Evolutionary conservation across 2,888 invertebrate genomes (phyloP).

Genomic region (Ypsolopha scabrella): DNA sequence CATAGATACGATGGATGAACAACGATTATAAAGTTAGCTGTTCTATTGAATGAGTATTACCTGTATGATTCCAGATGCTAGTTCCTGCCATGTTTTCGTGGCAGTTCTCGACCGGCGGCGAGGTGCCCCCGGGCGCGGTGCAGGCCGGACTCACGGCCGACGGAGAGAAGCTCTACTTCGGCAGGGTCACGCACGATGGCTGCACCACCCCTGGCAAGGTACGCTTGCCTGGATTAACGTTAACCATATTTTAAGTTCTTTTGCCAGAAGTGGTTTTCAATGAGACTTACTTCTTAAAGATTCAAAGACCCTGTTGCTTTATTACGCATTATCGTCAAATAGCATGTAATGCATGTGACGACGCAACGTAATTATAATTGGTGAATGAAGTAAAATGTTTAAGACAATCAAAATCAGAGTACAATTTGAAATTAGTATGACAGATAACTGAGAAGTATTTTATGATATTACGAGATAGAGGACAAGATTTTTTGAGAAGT

Average conservation of each 20-base stretch:
- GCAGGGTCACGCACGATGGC: constrained; percentile 75
- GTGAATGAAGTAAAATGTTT: not conserved
- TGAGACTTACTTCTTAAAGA: no score
- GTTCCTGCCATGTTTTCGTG: constrained; percentile 74
- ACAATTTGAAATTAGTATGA: no score
- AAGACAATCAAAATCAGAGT: no score
- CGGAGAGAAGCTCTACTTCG: constrained; percentile 77
- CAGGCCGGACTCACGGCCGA: constrained; percentile 73
- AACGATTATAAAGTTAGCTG: no score
- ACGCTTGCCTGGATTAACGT: constrained; percentile 4
- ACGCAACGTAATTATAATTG: no score
- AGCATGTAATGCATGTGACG: not conserved
- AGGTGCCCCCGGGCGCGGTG: constrained; percentile 74
- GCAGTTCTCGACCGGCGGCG: constrained; percentile 72
- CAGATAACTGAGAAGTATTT: no score
- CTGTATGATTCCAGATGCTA: constrained; percentile 67
- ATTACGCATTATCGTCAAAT: not conserved
- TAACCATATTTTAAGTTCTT: not conserved
- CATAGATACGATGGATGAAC: no score
- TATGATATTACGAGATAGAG: no score
- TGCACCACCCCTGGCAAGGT: constrained; percentile 80
- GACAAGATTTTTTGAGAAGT: no score
- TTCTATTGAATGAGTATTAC: no score
- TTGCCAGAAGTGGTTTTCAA: no score
- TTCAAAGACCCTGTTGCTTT: no score